Evolutionary conservation across 2,888 invertebrate species (phyloP).

Genomic region (Byasa hedistus): DNA sequence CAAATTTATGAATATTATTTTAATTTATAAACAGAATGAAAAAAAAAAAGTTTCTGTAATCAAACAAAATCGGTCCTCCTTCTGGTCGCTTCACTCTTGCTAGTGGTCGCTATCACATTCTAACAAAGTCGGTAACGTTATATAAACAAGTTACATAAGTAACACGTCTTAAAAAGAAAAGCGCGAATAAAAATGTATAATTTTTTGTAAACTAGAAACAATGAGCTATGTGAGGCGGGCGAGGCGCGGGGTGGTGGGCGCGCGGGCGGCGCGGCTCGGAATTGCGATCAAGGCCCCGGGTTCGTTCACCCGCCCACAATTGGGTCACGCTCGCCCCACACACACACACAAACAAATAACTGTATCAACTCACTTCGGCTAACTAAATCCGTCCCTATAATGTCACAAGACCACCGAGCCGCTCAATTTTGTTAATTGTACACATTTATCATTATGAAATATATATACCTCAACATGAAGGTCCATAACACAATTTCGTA

Average conservation of each 20-base stretch:
- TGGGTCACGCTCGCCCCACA: constrained; percentile 70
- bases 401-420: constrained; percentile 51
- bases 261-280: constrained; percentile 50
- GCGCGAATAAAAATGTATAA: background rate
- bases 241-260: constrained; percentile 31
- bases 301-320: constrained; percentile 76
- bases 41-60: background rate
- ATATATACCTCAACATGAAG: constrained; percentile 19
- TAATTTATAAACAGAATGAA: background rate
- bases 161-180: background rate
- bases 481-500: constrained; percentile 21
- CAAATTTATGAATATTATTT: background rate
- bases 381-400: constrained; percentile 71
- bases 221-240: constrained; percentile 49
- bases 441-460: constrained; percentile 29
- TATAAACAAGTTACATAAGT: background rate
- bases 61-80: too few relatives aligned
- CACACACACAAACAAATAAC: constrained; percentile 69
- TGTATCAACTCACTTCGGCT: constrained; percentile 56
- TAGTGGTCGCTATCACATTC: too few relatives aligned
- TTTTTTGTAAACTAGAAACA: constrained; percentile 45
- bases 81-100: too few relatives aligned
- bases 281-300: constrained; percentile 79
- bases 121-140: background rate
- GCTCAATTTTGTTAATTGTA: constrained; percentile 35